Base-by-base conservation (phyloP, 2,888 invertebrate species). In the Rhogogaster chlorosoma region DNA sequence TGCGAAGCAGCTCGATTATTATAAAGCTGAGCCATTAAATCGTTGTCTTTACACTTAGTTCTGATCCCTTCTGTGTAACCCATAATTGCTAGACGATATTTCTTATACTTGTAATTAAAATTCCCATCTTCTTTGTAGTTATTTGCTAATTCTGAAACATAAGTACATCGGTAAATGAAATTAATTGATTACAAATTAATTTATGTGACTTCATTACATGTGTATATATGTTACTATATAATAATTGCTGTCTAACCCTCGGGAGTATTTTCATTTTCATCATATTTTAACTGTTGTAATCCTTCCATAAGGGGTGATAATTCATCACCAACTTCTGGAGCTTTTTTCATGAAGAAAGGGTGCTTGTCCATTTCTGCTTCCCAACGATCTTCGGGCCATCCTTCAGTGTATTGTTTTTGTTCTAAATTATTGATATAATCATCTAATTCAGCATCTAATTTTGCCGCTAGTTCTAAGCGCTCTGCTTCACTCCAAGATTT, bases 81-180 rank as follows among this genome's bases (percentile, higher is more conserved):
- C 84, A 97, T 94, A 86, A 98, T 96, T 0, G 99, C 98, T 92
- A 98, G 95, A 87, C 98, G 95, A 92, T 99, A 99, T 91, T 99
- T 99, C 92, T 98, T 99, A 91, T 97, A 96, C 91, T 98, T 98
- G 93, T 98, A 99, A 93, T 99, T 98, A 88, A 97, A 97, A 93
- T 99, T 99, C 0, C 99, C 99, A 94, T 99, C 99, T 85, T 98
- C 98, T 93, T 99, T 99, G 92, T 99, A 98, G 88, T 96, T 97
- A 0, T 94, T 94, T 0, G 99, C 99, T 38, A 98, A 94, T 91
- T 98, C 99, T 96, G 90, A 36, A 91, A 91, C 85, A 84, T 86
- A 83, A 89, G 86, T 83, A 10, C 42, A 83, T 36, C 10, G 22
- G 67, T 75, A 18, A 29, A n/a, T 45, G 78, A 84, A 42, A 84